Base-by-base conservation (phyloP, 2,113 vertebrate species). In the Sebastes schlegelii region DNA sequence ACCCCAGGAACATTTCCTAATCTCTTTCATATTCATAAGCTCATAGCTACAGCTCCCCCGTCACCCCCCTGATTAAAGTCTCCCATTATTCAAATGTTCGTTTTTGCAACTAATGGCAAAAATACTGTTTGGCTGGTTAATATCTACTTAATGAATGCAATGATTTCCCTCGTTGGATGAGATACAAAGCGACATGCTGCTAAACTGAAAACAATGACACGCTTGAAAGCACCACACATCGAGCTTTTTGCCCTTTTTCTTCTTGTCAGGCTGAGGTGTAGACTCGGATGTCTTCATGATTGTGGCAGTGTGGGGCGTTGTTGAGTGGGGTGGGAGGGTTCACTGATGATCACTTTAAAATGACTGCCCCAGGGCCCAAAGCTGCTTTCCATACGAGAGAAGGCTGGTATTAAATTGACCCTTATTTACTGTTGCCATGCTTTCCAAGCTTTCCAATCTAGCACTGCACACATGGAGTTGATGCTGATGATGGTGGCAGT, bases 141-240 rank as follows among this genome's bases (percentile, higher is more conserved):
- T 42, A 11, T 43, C 34, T 10, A 5, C 16, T 5, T 1, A 43
- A 19, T 19, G 34, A n/a, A 19, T 43, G 4, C 61, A n/a, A 6
- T 43, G 61, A 90, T 92, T 88, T 87, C 74, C 40, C 80, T 80
- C 14, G 54, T 87, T 84, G 75, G 23, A 57, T 60, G 23, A 74
- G 65, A 84, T 45, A 54, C 67, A 73, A 61, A 62, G 65, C 5
- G 1, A 43, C 64, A 34, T 21, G 40, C 80, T 68, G 76, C 55
- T 84, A 19, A 80, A 52, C 40, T 65, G 40, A 63, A 80, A 54
- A 69, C 2, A 63, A 40, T 73, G 21, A 64, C 9, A 49, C 5
- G 2, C 52, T 78, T 17, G 23, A 43, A 66, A 68, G 21, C 2
- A 57, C 58, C 8, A 17, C 61, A 54, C 57, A 2, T 46, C 8